phyloP scores from a whole-genome alignment of 2,797 vertebrate genomes.

The Poeciliopsis presidionis region DNA sequence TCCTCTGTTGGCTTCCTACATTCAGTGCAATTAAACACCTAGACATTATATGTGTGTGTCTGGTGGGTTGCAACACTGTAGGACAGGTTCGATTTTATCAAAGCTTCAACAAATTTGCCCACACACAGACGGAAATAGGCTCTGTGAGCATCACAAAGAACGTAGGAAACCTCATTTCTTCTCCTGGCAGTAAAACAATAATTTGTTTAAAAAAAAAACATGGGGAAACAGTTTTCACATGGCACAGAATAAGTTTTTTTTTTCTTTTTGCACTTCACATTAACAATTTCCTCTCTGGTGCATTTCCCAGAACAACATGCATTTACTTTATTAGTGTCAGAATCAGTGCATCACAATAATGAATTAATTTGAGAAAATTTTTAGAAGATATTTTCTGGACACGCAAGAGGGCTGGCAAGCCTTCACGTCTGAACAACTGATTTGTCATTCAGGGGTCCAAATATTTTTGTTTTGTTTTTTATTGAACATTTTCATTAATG shows the following conservation, averaged over 20 bases:
- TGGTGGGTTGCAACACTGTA: slow-evolving; percentile 42
- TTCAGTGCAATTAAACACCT: slow-evolving; percentile 48
- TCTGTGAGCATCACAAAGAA: slow-evolving; percentile 58
- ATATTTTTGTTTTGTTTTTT: neutral
- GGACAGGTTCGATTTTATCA: slow-evolving; percentile 66
- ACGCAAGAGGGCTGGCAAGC: neutral
- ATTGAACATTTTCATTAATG: neutral
- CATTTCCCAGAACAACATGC: slow-evolving; percentile 34
- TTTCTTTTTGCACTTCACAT: slow-evolving; percentile 15
- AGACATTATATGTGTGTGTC: slow-evolving; percentile 41
- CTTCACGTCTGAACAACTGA: neutral
- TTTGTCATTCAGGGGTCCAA: neutral
- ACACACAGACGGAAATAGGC: slow-evolving; percentile 77
- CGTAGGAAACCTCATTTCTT: slow-evolving; percentile 70
- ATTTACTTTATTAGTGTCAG: too few species aligned
- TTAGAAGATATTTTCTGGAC: slow-evolving; percentile 6
- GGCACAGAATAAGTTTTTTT: slow-evolving; percentile 19
- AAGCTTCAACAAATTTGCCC: slow-evolving; percentile 74
- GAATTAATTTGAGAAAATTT: slow-evolving; percentile 13
- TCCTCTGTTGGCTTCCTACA: slow-evolving; percentile 41
- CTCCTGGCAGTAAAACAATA: slow-evolving; percentile 54
- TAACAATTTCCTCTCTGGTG: slow-evolving; percentile 42
- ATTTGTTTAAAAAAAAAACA: neutral
- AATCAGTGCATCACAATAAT: slow-evolving; percentile 30
- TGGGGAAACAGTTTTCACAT: slow-evolving; percentile 20